Conservation (phyloP, 2,797 vertebrate species). For the Microctenopoma lineatum region DNA sequence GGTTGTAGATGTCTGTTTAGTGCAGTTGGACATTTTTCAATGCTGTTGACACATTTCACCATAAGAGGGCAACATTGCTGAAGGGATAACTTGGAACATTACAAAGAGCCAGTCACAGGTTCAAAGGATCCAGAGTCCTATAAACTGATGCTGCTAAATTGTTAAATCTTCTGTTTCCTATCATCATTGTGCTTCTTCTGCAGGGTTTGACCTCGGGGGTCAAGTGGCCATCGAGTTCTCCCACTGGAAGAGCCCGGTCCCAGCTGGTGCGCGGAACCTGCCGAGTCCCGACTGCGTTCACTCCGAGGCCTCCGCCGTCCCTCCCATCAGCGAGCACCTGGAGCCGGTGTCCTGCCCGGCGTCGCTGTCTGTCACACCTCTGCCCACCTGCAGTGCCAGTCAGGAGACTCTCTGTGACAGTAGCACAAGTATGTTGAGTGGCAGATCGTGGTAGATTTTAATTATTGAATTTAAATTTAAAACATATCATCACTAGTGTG, state of each 20-base stretch:
- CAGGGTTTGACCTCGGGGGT: conserved; percentile 86
- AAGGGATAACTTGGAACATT: conserved; percentile 5
- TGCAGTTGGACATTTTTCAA: neutral
- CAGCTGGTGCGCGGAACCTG: conserved; percentile 68
- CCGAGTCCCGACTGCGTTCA: conserved; percentile 78
- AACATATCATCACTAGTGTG: too few species aligned
- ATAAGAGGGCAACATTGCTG: conserved; percentile 55
- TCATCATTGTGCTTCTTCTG: neutral
- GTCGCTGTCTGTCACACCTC: conserved; percentile 89
- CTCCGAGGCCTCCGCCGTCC: conserved; percentile 76
- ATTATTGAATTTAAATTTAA: too few species aligned
- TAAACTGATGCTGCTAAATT: neutral
- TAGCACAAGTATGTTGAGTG: conserved; percentile 79
- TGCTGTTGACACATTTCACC: conserved; percentile 6
- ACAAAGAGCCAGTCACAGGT: neutral
- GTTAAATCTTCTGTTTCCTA: neutral
- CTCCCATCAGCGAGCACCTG: conserved; percentile 76
- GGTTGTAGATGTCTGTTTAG: too few species aligned
- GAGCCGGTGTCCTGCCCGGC: conserved; percentile 90
- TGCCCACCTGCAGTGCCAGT: conserved; percentile 85
- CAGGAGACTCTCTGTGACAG: conserved; percentile 90
- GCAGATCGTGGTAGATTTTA: too few species aligned
- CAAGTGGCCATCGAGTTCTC: conserved; percentile 87
- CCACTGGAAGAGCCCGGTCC: conserved; percentile 86
- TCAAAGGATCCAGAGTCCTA: neutral